Percentiles rank a stretch among this genome's conserved stretches.
Conservation (phyloP, 2,113 vertebrate genomes). For the Tenrec ecaudatus region DNA sequence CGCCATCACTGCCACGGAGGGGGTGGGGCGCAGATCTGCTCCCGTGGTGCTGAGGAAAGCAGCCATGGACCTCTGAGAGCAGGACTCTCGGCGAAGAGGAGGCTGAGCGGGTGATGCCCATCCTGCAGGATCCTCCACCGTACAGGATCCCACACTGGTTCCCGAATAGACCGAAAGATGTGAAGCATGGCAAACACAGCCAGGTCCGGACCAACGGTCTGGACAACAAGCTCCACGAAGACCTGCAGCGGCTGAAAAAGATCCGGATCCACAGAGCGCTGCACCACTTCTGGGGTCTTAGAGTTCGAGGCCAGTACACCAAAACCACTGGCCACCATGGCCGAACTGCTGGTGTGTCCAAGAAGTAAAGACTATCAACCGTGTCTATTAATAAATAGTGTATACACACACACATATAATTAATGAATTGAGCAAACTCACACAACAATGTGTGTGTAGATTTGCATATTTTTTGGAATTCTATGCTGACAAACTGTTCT, state of each 20-base stretch:
- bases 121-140: constrained; percentile 98
- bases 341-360: constrained; percentile 96
- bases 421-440: neutral
- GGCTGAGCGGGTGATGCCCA: constrained; percentile 97
- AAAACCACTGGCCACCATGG: constrained; percentile 96
- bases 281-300: constrained; percentile 96
- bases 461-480: neutral
- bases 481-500: neutral
- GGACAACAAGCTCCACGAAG: constrained; percentile 96
- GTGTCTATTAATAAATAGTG: constrained; percentile 78
- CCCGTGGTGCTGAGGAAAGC: constrained; percentile 96
- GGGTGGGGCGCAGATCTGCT: constrained; percentile 94
- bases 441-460: neutral
- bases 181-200: constrained; percentile 96
- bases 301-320: constrained; percentile 96
- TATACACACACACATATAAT: constrained; percentile 14
- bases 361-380: constrained; percentile 90
- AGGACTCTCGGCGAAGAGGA: constrained; percentile 95
- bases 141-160: constrained; percentile 99
- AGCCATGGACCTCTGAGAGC: constrained; percentile 96
- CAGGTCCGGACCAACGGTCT: constrained; percentile 95
- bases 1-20: constrained; percentile 95
- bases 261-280: constrained; percentile 95
- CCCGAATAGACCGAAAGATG: constrained; percentile 96
- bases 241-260: constrained; percentile 96